Base-by-base conservation (phyloP, 2,797 vertebrate species). In the Ambastaia sidthimunki region DNA sequence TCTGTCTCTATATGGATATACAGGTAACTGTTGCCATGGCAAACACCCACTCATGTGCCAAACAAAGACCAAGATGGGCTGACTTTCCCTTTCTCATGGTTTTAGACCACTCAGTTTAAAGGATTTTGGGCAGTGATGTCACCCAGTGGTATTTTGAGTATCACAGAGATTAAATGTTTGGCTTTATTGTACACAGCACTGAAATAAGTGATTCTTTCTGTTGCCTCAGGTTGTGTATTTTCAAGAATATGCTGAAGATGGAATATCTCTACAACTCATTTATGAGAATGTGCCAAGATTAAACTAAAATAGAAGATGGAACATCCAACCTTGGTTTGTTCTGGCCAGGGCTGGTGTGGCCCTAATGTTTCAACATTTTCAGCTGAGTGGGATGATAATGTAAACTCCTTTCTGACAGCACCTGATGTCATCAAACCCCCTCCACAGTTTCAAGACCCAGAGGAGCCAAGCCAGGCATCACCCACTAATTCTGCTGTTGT, bases 291-390 rank as follows among this genome's bases (percentile, higher is more conserved):
- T 59, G 54, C 9, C 16, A 12, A 3, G 19, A 57, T 52, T 78
- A 7, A 75, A 23, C 57, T 23, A 66, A 68, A 67, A 19, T 18
- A 28, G 44, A 76, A 21, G 80, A 94, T 93, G 92, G 94, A 95
- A 55, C 81, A 74, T 37, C 16, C 86, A 1, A 84, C 87, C 78
- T 76, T 85, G 80, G 71, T 93, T 82, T 94, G 91, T 16, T 66
- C 91, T 0, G 50, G 85, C 4, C 74, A 92, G 18, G 86, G 90
- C 66, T 96, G 93, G 91, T 94, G 94, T 0, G 93, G 95, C 74
- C 92, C 91, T 0, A 92, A 92, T 62, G 92, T 92, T 62, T 87
- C 89, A 0, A 83, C 88, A 0, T 94, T 93, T 82, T 89, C 93
- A 2, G 47, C 83, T 0, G 85, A 92, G 60, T 94, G 93, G 92